phyloP scores from a whole-genome alignment of 1,140 invertebrate genomes.

The Trachymyrmex septentrionalis region DNA sequence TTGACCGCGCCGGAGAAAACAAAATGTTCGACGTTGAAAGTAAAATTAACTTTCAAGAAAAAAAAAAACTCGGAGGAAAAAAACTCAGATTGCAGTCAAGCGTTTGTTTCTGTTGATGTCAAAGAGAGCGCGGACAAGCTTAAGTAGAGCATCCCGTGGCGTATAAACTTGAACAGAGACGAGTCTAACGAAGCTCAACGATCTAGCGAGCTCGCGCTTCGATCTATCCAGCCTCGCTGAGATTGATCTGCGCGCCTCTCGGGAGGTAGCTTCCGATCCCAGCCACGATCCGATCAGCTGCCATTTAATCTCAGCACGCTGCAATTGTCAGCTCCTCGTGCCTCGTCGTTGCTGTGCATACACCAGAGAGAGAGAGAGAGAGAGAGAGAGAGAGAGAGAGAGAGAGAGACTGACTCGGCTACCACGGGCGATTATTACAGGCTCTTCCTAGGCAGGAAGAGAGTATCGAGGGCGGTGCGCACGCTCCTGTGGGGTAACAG shows the following conservation, averaged over 20 bases:
- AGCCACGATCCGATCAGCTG: slow-evolving; percentile 50
- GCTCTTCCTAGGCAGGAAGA: slow-evolving; percentile 70
- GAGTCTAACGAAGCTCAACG: slow-evolving; percentile 11
- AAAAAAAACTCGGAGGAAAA: neutral
- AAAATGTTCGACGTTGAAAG: neutral
- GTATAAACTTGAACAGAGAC: slow-evolving; percentile 9
- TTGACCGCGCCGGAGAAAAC: neutral
- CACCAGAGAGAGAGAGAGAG: no score
- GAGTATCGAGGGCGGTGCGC: slow-evolving; percentile 78
- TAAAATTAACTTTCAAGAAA: neutral
- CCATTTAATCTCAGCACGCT: slow-evolving; percentile 61
- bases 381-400: no score
- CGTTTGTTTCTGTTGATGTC: neutral
- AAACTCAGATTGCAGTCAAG: neutral
- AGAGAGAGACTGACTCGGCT: slow-evolving; percentile 57
- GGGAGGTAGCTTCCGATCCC: slow-evolving; percentile 42
- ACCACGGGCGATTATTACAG: slow-evolving; percentile 73
- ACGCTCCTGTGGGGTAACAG: slow-evolving; percentile 72
- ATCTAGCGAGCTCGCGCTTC: neutral
- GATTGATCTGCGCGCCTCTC: slow-evolving; percentile 38
- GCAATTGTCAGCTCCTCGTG: slow-evolving; percentile 60
- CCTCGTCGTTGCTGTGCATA: slow-evolving; percentile 69
- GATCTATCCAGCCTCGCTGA: neutral
- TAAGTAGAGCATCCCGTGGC: neutral
- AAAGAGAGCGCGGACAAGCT: neutral